Evolutionary conservation across 2,797 vertebrate genomes (phyloP).

Genomic region (Syngnathus rostellatus): DNA sequence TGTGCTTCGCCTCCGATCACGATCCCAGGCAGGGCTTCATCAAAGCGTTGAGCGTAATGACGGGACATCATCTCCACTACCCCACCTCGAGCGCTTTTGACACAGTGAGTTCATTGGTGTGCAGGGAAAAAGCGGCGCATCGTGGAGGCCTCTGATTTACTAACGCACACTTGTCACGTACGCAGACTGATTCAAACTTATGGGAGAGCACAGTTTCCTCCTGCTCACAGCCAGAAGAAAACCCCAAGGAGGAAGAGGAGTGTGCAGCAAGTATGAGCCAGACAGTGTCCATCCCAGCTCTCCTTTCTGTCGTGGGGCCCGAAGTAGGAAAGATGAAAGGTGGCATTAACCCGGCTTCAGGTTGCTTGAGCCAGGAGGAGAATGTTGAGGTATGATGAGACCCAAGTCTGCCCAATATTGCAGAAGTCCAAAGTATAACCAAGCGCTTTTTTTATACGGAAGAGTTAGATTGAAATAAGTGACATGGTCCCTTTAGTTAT

Average conservation of each 20-base stretch:
- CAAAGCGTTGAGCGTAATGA: slow-evolving; percentile 75
- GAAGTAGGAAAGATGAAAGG: slow-evolving; percentile 48
- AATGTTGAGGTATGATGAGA: slow-evolving; percentile 56
- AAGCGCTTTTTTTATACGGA: not conserved
- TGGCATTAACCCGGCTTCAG: slow-evolving; percentile 37
- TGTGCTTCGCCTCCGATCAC: slow-evolving; percentile 78
- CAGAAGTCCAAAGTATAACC: not conserved
- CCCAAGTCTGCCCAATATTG: not conserved
- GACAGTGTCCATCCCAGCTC: slow-evolving; percentile 69
- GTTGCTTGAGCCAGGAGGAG: slow-evolving; percentile 47
- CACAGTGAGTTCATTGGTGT: slow-evolving; percentile 40
- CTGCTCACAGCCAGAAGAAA: slow-evolving; percentile 18
- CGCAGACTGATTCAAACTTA: slow-evolving; percentile 59
- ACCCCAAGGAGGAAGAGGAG: slow-evolving; percentile 12
- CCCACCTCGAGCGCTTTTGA: slow-evolving; percentile 40
- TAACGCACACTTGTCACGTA: not conserved
- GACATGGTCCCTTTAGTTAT: not conserved
- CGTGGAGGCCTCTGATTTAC: not conserved
- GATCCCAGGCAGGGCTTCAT: slow-evolving; percentile 75
- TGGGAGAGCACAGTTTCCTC: slow-evolving; percentile 34
- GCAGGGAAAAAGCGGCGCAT: not conserved
- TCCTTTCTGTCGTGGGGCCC: slow-evolving; percentile 70
- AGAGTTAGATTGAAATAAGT: not conserved
- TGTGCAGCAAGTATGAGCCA: slow-evolving; percentile 36
- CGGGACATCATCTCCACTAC: slow-evolving; percentile 57